Conservation (phyloP, 2,113 vertebrate species). For the Anser brachyrhynchus region DNA sequence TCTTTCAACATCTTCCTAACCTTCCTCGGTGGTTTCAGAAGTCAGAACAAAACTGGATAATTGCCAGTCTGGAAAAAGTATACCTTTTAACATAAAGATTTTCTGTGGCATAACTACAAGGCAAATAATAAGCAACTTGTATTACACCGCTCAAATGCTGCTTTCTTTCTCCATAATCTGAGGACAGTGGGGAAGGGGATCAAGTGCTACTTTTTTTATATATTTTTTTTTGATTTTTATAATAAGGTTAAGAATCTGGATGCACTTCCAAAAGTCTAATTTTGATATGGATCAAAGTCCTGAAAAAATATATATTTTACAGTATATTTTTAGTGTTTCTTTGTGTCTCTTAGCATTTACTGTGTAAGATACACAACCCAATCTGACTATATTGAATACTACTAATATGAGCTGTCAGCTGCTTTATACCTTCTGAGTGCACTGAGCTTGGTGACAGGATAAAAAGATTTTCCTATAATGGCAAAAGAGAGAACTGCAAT, state of each 20-base stretch:
- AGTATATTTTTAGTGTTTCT: not conserved
- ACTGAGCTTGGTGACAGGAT: conserved; percentile 59
- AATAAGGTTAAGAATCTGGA: not conserved
- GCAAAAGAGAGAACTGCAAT: conserved; percentile 44
- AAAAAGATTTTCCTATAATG: conserved; percentile 65
- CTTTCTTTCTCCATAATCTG: not conserved
- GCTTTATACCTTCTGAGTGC: conserved; percentile 10
- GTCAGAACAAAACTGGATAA: not conserved
- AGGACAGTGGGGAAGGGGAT: not conserved
- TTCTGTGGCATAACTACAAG: not conserved
- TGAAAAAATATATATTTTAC: not conserved
- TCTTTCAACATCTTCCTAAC: not conserved
- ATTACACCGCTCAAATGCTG: not conserved
- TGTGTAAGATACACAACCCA: not conserved
- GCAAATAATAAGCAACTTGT: not conserved
- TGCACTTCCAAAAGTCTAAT: not conserved
- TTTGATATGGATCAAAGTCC: not conserved
- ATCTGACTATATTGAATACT: conserved; percentile 1
- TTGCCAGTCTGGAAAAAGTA: not conserved
- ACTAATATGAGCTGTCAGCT: conserved; percentile 35
- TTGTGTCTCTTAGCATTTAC: not conserved
- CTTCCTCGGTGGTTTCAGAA: not conserved
- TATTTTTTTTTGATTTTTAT: not conserved
- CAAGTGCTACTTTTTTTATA: not conserved
- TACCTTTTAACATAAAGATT: not conserved